These are phyloP conservation scores for Hippocampus zosterae DNA, from an alignment of 2,113 vertebrate genomes.

Conservation along the genomic window DNA sequence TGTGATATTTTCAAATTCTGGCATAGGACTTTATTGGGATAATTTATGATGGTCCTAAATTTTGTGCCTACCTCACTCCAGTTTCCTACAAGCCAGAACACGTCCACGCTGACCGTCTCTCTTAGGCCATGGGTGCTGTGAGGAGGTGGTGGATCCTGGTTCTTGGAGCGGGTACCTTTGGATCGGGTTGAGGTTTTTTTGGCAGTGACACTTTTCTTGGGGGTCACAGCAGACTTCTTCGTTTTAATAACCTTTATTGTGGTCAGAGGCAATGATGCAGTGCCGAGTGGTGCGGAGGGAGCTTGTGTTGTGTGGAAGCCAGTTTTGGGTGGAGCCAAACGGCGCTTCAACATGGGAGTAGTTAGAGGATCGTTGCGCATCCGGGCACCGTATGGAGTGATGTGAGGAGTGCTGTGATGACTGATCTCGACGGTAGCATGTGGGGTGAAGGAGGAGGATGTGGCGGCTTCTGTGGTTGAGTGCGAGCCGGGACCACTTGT, in stretches of 20 bases:
- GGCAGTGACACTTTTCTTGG: conserved; percentile 2
- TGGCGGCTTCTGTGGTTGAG: conserved; percentile 22
- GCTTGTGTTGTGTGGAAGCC: conserved; percentile 11
- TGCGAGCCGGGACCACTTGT: conserved; percentile 24
- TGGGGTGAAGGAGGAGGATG: conserved; percentile 21
- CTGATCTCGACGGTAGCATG: conserved; percentile 37
- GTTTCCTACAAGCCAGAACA: conserved; percentile 84
- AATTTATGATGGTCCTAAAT: neutral
- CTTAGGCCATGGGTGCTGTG: conserved; percentile 39
- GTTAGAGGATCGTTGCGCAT: conserved; percentile 23
- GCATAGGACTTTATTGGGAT: neutral
- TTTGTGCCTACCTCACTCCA: conserved; percentile 81
- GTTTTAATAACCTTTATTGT: conserved; percentile 45
- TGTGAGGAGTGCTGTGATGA: conserved; percentile 22
- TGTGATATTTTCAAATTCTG: neutral
- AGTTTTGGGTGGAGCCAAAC: conserved; percentile 7
- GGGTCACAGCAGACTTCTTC: conserved; percentile 26
- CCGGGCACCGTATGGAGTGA: conserved; percentile 22
- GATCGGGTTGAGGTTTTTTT: conserved; percentile 33
- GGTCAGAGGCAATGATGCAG: conserved; percentile 23
- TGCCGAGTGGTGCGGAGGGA: conserved; percentile 7
- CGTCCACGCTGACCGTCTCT: conserved; percentile 37
- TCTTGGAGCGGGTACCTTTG: conserved; percentile 38
- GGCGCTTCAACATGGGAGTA: conserved; percentile 24
- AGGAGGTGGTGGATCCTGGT: conserved; percentile 30